Percentiles rank a stretch among this genome's conserved stretches.
Evolutionary conservation across 2,797 vertebrate species (phyloP).

Genomic region (Eremophila alpestris): DNA sequence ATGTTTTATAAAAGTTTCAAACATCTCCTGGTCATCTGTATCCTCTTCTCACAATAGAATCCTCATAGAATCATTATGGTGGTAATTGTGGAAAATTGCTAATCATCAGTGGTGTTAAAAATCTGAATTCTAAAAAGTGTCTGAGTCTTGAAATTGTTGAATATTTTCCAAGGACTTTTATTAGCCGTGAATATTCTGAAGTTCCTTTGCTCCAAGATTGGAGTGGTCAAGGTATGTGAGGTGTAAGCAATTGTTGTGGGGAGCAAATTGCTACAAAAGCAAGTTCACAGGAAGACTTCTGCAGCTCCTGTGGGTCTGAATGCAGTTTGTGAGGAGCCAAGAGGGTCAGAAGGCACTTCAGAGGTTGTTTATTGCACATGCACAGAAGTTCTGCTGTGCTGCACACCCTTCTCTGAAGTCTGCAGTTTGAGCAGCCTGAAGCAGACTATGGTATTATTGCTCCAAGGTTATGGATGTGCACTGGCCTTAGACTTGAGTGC

Average conservation of each 20-base stretch:
- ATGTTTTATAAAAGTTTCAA: background rate
- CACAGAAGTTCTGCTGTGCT: background rate
- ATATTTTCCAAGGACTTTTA: background rate
- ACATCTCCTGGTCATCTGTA: background rate
- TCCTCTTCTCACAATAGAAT: background rate
- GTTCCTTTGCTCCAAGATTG: background rate
- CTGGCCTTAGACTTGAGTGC: background rate
- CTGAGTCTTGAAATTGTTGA: slow-evolving; percentile 6
- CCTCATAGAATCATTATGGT: background rate
- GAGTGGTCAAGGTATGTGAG: background rate
- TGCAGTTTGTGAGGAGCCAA: background rate
- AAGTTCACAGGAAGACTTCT: background rate
- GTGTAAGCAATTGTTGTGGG: background rate
- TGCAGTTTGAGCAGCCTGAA: background rate
- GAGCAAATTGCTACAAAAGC: background rate
- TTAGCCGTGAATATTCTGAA: background rate
- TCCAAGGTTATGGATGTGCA: background rate
- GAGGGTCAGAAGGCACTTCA: background rate
- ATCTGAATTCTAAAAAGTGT: slow-evolving; percentile 26
- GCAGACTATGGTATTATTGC: background rate
- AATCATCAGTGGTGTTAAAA: slow-evolving; percentile 39
- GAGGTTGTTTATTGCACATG: background rate
- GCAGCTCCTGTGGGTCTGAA: background rate
- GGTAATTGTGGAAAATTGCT: slow-evolving; percentile 18
- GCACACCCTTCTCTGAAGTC: background rate